A percentile compares a stretch with the other conserved stretches of the same genome.
These are phyloP conservation scores for Halictus ligatus DNA, from an alignment of 2,888 invertebrate species.

Conservation along the genomic window DNA sequence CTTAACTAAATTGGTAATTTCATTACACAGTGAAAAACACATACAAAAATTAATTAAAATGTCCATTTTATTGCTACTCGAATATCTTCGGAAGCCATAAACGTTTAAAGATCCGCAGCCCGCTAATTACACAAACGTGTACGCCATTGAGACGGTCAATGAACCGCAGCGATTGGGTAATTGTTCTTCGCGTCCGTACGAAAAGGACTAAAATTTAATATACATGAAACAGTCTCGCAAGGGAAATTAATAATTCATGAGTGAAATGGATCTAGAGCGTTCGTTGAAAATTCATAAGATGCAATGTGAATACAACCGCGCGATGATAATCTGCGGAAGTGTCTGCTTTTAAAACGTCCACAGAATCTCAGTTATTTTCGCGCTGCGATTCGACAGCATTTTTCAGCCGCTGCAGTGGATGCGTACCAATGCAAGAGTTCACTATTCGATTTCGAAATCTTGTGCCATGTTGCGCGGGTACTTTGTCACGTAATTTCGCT, in stretches of 20 bases:
- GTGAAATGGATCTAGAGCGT: background rate
- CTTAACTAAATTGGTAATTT: background rate
- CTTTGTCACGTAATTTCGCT: background rate
- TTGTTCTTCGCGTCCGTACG: background rate
- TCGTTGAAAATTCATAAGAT: slow-evolving; percentile 1
- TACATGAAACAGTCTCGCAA: background rate
- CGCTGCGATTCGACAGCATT: background rate
- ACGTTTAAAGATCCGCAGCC: background rate
- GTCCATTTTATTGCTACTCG: background rate
- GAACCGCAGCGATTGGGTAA: background rate
- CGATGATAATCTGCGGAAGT: background rate
- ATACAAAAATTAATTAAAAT: background rate
- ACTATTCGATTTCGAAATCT: background rate
- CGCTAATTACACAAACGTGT: background rate
- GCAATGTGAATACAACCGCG: background rate
- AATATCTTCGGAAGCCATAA: background rate
- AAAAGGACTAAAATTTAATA: background rate
- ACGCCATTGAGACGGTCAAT: background rate
- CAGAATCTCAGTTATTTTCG: background rate
- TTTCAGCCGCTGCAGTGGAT: background rate
- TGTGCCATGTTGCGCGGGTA: too few relatives aligned
- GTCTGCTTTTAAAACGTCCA: background rate
- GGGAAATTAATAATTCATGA: slow-evolving; percentile 16
- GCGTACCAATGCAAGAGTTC: too few relatives aligned
- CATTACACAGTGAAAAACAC: background rate